These are phyloP conservation scores for Aphaenogaster ashmeadi DNA, from an alignment of 1,140 invertebrate species.

Conservation along the genomic window DNA sequence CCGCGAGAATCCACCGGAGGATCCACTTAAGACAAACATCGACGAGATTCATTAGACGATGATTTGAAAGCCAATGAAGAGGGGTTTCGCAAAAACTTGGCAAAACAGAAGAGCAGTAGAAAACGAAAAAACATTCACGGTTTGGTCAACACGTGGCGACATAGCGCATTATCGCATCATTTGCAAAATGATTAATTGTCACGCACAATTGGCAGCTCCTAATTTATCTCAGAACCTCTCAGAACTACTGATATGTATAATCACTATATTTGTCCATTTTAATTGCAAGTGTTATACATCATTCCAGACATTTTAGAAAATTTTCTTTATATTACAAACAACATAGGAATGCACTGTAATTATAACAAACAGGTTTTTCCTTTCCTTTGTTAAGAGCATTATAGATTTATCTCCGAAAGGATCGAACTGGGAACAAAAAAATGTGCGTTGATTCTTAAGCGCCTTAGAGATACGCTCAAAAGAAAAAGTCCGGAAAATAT, in stretches of 20 bases:
- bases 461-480: background rate
- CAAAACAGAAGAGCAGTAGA: background rate
- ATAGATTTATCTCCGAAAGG: background rate
- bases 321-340: background rate
- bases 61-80: background rate
- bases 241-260: background rate
- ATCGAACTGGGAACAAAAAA: slow-evolving; percentile 18
- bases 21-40: background rate
- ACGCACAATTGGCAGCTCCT: slow-evolving; percentile 13
- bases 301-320: background rate
- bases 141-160: slow-evolving; percentile 16
- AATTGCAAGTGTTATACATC: background rate
- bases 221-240: background rate
- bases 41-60: background rate
- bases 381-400: background rate
- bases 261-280: background rate
- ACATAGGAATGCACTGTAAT: background rate
- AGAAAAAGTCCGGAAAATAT: background rate
- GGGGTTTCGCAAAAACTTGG: slow-evolving; percentile 2
- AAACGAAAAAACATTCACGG: background rate
- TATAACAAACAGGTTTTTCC: background rate
- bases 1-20: background rate
- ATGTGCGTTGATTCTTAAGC: background rate
- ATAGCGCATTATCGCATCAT: background rate
- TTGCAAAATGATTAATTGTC: slow-evolving; percentile 36